Base-by-base conservation (phyloP, 2,888 invertebrate species). In the Eupithecia subfuscata region DNA sequence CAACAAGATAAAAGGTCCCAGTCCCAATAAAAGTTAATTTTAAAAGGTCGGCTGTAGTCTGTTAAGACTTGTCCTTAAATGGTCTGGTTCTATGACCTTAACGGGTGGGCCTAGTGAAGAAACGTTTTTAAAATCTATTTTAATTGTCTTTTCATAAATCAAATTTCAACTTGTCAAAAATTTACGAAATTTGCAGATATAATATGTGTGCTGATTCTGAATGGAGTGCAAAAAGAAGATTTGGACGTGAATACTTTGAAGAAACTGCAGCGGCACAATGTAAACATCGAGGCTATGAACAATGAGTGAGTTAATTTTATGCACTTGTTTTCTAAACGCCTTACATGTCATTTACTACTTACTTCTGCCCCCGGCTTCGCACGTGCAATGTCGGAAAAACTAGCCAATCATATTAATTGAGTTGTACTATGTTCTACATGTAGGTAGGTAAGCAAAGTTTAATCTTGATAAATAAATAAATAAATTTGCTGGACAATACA, bases 1-100 rank as follows among this genome's bases (percentile, higher is more conserved):
- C 88, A 87, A 86, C 83, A 89, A 89, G 82, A 90, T 91, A 93
- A 93, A 94, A 93, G 94, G 94, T 94, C 91, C 84, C 87, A 86
- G 92, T 93, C 91, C 45, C 68, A 74, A 67, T 85, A 82, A 85
- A 87, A 84, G 83, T 85, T 85, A 86, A 84, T 82, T 56, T 85
- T 82, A 84, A 85, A 84, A 80, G 78, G 75, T 78, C 79, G 40
- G 65, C 65, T 67, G 65, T 67, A 67, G 40, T 67, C 40, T 11
- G 34, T 34, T 25, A 60, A 25, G 34, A 34, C 64, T 64, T 8
- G 11, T 67, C 22, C 63, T 34, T 69, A 6, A 30, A 30, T 37
- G 65, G 65, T 67, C 65, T 37, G 6, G 14, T 25, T 60, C 4
- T 18, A 37, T 40, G 65, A 67, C 37, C 65, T 67, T 37, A n/a